Evolutionary conservation across 2,113 vertebrate species (phyloP), one percentile per base, ranked within the genome.

Genomic region (Rattus rattus): DNA sequence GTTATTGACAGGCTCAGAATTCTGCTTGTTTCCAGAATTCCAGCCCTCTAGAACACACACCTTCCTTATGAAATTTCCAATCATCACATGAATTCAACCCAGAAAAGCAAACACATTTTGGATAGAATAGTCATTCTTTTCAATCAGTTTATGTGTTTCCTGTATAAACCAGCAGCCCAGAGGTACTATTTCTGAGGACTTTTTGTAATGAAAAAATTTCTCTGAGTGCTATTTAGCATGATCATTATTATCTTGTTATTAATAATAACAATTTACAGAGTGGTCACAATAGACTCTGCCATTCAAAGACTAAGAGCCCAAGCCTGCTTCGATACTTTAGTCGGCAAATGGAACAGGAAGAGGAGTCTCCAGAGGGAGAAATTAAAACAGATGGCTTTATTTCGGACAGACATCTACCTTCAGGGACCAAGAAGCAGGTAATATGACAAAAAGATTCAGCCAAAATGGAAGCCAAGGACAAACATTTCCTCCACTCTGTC

Each of bases 141-240:
- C 2, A 97, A 97, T 95, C 95, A 97, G 96, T 84, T 95, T 95
- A 69, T 87, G 73, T 97, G 72, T 96, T 94, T 83, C 80, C 88
- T 85, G 39, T 73, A 80, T 92, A 95, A 96, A 69, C 81, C 89
- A 85, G 86, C 83, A 95, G 92, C 96, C 96, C 96, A 97, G 92
- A 97, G 98, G 96, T 98, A 88, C 95, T 87, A 95, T 95, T 97
- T 95, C 92, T 67, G 91, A 97, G 95, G 97, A 61, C 86, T 89
- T 95, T 95, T 95, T 80, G 43, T 95, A 96, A 94, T 96, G 69
- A 90, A 90, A 97, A 89, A 81, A 90, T 97, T 95, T 97, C 97
- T 77, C 94, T 75, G 43, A 91, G 94, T 96, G 86, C 92, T 92
- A 67, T 85, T 97, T 97, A 91, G 83, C 87, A 93, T 92, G 91